Base-by-base conservation (phyloP, 2,113 vertebrate species). In the Rattus rattus region DNA sequence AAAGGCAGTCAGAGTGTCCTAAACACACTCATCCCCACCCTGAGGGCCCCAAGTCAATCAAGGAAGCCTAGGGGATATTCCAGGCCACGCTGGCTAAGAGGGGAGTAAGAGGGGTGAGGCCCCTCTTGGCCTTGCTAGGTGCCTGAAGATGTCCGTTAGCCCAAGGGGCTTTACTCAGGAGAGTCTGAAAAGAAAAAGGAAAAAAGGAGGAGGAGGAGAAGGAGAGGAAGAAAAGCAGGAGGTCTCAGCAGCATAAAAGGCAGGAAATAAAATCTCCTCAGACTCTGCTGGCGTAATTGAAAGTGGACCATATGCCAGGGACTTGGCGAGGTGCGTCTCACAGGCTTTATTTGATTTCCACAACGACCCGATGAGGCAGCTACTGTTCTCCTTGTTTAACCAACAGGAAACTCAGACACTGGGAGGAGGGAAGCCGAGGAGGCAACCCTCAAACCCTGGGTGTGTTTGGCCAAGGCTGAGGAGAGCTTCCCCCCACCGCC, bases 341-440 rank as follows among this genome's bases (percentile, higher is more conserved):
- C 69, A 81, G 90, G 61, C 96, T 94, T 94, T 92, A 87, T 92
- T 94, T 94, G 84, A 90, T 95, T 95, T 97, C 95, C 85, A 92
- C 90, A 96, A 77, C 90, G 87, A 86, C 70, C 70, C 90, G 67
- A 7, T 0, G 63, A 95, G 80, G 94, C 47, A 56, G 75, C 91
- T 92, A 56, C 49, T 67, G n/a, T 20, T 61, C 56, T 85, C 90
- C 80, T 69, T 77, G 85, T 93, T 94, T 88, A 22, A 85, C 83
- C 88, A 92, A 95, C 92, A 97, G 92, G 90, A 93, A 93, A 52
- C 65, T 20, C 13, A 5, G 84, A 49, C 88, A 52, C 77, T 1
- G 39, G 70, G 73, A 93, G 26, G 26, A 94, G 28, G 26, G 54
- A 30, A 11, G 26, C 73, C 0, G 0, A 67, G 87, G 75, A 93